phyloP scores from a whole-genome alignment of 2,888 invertebrate genomes.

The Cryptophagus acutangulus region DNA sequence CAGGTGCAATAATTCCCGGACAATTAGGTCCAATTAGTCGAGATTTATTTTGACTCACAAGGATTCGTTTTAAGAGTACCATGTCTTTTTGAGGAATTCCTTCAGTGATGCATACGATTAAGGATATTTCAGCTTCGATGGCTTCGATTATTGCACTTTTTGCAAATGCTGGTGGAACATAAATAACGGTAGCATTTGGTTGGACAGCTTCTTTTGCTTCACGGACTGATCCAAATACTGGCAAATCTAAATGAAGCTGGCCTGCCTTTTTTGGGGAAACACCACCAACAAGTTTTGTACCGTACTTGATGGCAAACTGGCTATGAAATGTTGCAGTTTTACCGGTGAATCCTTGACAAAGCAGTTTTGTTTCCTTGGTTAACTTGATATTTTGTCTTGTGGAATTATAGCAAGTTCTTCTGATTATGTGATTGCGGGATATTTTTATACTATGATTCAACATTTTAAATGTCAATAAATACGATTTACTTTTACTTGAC shows the following conservation, averaged over 20 bases:
- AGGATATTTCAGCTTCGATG: conserved; percentile 68
- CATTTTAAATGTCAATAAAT: no score
- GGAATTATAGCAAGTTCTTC: no score
- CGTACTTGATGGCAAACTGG: conserved; percentile 73
- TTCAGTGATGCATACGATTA: conserved; percentile 65
- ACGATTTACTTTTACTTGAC: no score
- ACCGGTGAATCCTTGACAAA: conserved; percentile 78
- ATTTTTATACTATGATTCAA: no score
- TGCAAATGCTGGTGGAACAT: conserved; percentile 69
- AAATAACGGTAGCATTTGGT: conserved; percentile 71
- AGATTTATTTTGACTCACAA: conserved; percentile 62
- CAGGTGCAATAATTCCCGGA: conserved; percentile 71
- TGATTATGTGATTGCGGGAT: no score
- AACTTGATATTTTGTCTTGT: conserved; percentile 18
- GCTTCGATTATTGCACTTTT: conserved; percentile 69
- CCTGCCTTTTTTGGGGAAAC: conserved; percentile 78
- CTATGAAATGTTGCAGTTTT: conserved; percentile 67
- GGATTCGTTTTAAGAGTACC: conserved; percentile 67
- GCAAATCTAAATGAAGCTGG: conserved; percentile 69
- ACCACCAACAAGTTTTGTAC: conserved; percentile 78
- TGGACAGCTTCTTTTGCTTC: conserved; percentile 64
- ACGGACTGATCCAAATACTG: conserved; percentile 57
- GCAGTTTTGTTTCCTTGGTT: conserved; percentile 59
- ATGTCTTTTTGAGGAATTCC: conserved; percentile 62
- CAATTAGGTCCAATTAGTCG: conserved; percentile 80